Base-by-base conservation (phyloP, 1,140 invertebrate species). In the Drosophila setifemur region DNA sequence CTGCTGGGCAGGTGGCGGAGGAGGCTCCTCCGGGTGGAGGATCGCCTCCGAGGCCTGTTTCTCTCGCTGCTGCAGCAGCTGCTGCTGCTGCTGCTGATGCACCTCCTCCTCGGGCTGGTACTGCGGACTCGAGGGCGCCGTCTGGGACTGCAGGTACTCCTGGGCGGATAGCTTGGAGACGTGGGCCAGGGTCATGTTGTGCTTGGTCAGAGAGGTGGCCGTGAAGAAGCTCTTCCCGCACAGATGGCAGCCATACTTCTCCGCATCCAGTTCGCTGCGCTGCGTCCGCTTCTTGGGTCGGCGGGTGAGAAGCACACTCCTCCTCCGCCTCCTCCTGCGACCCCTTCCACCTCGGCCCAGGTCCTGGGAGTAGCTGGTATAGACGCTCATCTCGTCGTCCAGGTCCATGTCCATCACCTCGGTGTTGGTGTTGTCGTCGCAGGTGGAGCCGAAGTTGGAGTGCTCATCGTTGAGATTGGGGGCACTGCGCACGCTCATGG, bases 91-190 rank as follows among this genome's bases (percentile, higher is more conserved):
- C 6, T n/a, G 7, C 44, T 45, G 12, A 0, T 52, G 21, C 14
- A 11, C 0, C 0, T 44, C 40, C 29, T 21, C 12, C 1, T 14
- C 25, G 1, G 16, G 23, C 1, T 3, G 11, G 9, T 37, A 19
- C 14, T 72, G 68, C 2, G 68, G 70, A 72, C 70, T 73, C 8
- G 48, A 66, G 0, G 73, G 73, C 5, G 79, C 68, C 11, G 78
- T 85, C 47, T 85, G 73, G 4, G 83, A 86, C 26, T 89, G 88
- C 58, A 90, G 68, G 28, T 92, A 92, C 76, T 92, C 92, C 40
- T 92, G 67, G 64, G 92, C 91, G 0, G 92, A 92, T 8, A 92
- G 50, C 74, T 92, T 92, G 7, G 91, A 91, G 26, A 92, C 92
- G 25, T 92, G 92, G 0, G 91, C 92, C 44, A 92, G 64, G 3